These are phyloP conservation scores for Amphilophus citrinellus DNA, from an alignment of 2,113 vertebrate genomes.

Conservation along the genomic window DNA sequence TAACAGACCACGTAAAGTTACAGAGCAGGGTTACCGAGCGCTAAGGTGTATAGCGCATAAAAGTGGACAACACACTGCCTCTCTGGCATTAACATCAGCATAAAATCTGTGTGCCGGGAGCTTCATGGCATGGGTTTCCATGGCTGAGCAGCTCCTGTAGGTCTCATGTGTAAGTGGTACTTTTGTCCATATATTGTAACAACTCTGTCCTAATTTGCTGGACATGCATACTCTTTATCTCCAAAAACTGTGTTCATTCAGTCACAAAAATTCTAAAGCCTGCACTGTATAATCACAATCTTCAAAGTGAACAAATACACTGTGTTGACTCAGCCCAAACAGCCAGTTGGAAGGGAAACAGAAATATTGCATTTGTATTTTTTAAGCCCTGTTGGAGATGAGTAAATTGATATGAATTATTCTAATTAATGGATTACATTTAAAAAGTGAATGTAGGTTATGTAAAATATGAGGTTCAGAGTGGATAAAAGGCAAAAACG, in stretches of 20 bases:
- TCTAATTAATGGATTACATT: not conserved
- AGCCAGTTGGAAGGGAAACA: too few relatives aligned
- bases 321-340: too few relatives aligned
- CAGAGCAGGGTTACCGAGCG: too few relatives aligned
- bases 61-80: not conserved
- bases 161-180: not conserved
- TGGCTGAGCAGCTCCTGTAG: not conserved
- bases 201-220: conserved; percentile 27
- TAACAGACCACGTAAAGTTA: too few relatives aligned
- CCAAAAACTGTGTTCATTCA: not conserved
- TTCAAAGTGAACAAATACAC: not conserved
- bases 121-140: not conserved
- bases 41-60: not conserved
- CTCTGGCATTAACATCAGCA: not conserved
- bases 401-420: too few relatives aligned
- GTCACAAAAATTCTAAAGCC: conserved; percentile 1
- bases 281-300: not conserved
- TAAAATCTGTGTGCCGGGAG: too few relatives aligned
- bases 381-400: not conserved
- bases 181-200: conserved; percentile 4
- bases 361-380: too few relatives aligned
- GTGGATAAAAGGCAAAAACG: not conserved
- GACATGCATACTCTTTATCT: conserved; percentile 20
- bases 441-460: not conserved
- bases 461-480: not conserved